phyloP scores from a whole-genome alignment of 2,888 invertebrate genomes.

The Epinotia brunnichana region DNA sequence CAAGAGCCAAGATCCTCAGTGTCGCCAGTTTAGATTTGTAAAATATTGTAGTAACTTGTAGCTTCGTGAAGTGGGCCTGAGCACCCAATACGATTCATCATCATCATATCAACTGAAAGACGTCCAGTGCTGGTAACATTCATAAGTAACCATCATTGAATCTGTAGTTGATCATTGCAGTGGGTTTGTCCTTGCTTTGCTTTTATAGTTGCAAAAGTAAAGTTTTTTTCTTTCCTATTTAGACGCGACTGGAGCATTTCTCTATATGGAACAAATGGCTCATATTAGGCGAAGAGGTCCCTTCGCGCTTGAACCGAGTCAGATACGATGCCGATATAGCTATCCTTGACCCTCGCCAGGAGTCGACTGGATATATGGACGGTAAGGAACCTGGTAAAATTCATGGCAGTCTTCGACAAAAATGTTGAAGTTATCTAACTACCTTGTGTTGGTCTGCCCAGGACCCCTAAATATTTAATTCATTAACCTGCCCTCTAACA shows the following conservation, averaged over 20 bases:
- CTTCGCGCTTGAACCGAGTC: slow-evolving; percentile 49
- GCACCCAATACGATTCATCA: too few relatives aligned
- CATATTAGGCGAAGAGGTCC: slow-evolving; percentile 56
- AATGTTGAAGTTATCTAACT: background rate
- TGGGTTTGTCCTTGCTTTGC: background rate
- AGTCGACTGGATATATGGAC: background rate
- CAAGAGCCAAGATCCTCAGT: too few relatives aligned
- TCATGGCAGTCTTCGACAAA: background rate
- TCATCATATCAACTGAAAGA: too few relatives aligned
- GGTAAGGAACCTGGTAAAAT: slow-evolving; percentile 1
- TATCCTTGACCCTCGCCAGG: slow-evolving; percentile 45
- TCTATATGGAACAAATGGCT: slow-evolving; percentile 67
- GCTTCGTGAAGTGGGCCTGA: too few relatives aligned
- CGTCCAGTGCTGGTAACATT: too few relatives aligned
- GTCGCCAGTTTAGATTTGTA: too few relatives aligned
- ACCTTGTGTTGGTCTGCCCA: background rate
- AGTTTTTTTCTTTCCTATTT: background rate
- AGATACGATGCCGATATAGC: slow-evolving; percentile 68
- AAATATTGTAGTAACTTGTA: too few relatives aligned
- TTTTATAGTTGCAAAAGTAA: background rate
- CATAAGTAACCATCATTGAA: background rate
- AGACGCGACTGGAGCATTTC: slow-evolving; percentile 60
- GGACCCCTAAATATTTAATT: background rate
- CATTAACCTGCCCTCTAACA: background rate
- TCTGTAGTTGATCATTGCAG: background rate